Percentiles rank a stretch among this genome's conserved stretches.
phyloP scores from a whole-genome alignment of 2,113 vertebrate genomes.

The Okapia johnstoni region DNA sequence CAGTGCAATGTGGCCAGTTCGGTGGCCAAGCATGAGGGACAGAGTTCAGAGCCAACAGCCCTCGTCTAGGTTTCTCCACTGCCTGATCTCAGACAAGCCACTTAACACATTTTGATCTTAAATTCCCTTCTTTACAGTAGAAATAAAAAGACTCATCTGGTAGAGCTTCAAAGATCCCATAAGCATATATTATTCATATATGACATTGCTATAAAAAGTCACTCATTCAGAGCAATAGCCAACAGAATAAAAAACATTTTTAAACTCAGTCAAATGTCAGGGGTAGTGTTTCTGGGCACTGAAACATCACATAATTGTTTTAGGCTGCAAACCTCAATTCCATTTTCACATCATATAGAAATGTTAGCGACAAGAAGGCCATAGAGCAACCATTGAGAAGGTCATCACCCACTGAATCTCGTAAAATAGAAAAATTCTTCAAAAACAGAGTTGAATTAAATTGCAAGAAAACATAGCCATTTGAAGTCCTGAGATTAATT shows the following conservation, averaged over 20 bases:
- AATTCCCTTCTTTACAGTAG: neutral
- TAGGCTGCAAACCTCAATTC: neutral
- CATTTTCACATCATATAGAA: neutral
- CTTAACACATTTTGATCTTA: neutral
- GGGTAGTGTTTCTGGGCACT: neutral
- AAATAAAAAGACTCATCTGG: neutral
- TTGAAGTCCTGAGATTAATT: neutral
- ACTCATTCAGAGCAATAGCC: neutral
- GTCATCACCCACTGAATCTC: neutral
- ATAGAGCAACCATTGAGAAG: neutral
- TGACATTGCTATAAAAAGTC: neutral
- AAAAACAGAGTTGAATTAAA: neutral
- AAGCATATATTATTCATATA: neutral
- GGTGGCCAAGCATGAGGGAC: no score
- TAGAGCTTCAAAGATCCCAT: neutral
- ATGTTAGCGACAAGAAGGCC: neutral
- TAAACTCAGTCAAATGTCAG: neutral
- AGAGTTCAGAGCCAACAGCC: neutral
- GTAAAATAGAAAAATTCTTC: neutral
- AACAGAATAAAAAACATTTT: neutral
- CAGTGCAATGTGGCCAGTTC: accelerated
- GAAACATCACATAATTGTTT: neutral
- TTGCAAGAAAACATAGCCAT: neutral
- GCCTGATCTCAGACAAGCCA: neutral
- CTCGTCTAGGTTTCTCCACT: neutral